phyloP scores from a whole-genome alignment of 1,140 invertebrate genomes.

The Leptopilina boulardi region DNA sequence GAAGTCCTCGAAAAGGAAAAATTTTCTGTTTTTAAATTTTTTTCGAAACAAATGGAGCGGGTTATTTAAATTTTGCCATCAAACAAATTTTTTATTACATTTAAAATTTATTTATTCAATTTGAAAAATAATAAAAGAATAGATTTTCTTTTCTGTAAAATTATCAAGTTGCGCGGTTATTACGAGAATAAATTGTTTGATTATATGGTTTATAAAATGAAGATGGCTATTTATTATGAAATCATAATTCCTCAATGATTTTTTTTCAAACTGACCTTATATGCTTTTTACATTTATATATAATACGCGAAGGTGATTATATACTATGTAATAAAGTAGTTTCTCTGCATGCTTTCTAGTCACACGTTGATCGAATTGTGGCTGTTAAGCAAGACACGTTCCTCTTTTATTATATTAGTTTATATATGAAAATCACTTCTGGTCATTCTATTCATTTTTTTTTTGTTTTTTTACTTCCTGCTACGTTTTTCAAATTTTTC shows the following conservation, averaged over 20 bases:
- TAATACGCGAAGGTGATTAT: conserved; percentile 50
- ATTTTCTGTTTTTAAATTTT: not conserved
- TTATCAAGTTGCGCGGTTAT: not conserved
- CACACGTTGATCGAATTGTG: conserved; percentile 64
- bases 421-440: conserved; percentile 44
- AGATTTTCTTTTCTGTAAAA: not conserved
- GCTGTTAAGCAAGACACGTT: conserved; percentile 56
- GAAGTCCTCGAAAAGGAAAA: too few relatives aligned
- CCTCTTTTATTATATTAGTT: conserved; percentile 51
- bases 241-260: conserved; percentile 34
- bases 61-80: too few relatives aligned
- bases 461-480: conserved; percentile 38
- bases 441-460: conserved; percentile 53
- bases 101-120: too few relatives aligned
- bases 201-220: not conserved
- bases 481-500: conserved; percentile 27
- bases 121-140: too few relatives aligned
- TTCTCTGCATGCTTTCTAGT: conserved; percentile 74
- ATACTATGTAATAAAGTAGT: conserved; percentile 68
- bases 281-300: conserved; percentile 2
- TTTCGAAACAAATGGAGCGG: not conserved
- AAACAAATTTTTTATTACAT: too few relatives aligned
- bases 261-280: conserved; percentile 35
- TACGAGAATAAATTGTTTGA: not conserved
- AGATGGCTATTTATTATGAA: conserved; percentile 39